Evolutionary conservation across 2,888 invertebrate genomes (phyloP).

Genomic region (Sphaerophoria taeniata): DNA sequence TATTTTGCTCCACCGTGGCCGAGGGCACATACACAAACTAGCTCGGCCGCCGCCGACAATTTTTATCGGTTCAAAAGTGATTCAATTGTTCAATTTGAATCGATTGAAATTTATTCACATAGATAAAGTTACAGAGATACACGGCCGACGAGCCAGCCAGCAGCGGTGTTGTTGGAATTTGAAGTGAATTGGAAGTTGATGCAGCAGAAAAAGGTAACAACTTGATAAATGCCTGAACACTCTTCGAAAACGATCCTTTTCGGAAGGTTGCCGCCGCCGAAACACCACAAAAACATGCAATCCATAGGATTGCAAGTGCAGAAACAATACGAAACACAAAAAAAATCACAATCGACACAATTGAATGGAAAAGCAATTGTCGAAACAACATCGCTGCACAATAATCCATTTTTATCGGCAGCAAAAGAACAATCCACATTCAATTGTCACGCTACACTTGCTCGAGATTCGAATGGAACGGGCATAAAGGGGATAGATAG

Average conservation of each 20-base stretch:
- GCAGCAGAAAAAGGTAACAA: slow-evolving; percentile 61
- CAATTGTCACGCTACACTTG: slow-evolving; percentile 39
- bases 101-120: slow-evolving; percentile 59
- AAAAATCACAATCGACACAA: slow-evolving; percentile 13
- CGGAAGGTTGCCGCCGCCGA: not conserved
- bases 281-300: slow-evolving; percentile 25
- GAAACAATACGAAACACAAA: not conserved
- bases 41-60: slow-evolving; percentile 27
- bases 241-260: slow-evolving; percentile 47
- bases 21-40: not conserved
- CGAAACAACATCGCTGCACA: slow-evolving; percentile 51
- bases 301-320: slow-evolving; percentile 5
- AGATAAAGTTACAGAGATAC: slow-evolving; percentile 1
- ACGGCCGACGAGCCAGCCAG: slow-evolving; percentile 1
- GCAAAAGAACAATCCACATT: slow-evolving; percentile 50
- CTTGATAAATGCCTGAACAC: slow-evolving; percentile 66
- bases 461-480: not conserved
- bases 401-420: slow-evolving; percentile 65
- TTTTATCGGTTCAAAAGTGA: slow-evolving; percentile 59
- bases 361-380: slow-evolving; percentile 57
- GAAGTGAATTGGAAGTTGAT: not conserved
- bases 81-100: slow-evolving; percentile 68
- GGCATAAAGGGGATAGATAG: slow-evolving; percentile 17
- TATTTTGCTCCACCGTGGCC: slow-evolving; percentile 21
- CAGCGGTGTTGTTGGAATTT: not conserved